Evolutionary conservation across 2,888 invertebrate genomes (phyloP).

Genomic region (Teinopalpus imperialis): DNA sequence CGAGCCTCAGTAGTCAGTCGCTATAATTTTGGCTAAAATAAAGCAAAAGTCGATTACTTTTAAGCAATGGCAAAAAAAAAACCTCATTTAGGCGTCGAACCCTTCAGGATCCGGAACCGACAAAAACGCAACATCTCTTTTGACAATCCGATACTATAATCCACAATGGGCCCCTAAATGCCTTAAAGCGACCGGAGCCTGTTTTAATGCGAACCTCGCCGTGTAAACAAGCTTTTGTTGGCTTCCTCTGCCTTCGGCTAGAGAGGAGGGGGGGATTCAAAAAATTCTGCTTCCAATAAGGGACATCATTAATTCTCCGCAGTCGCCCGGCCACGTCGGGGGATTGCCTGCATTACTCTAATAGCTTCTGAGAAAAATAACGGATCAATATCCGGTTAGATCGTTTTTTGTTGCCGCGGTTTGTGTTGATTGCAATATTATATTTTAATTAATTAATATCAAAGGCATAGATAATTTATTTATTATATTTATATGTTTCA

Average conservation of each 20-base stretch:
- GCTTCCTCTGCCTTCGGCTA: constrained; percentile 54
- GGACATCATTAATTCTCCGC: constrained; percentile 86
- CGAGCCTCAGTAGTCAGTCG: too few species aligned
- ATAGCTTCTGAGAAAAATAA: constrained; percentile 64
- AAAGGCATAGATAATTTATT: too few species aligned
- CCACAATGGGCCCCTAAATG: constrained; percentile 55
- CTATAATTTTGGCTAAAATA: too few species aligned
- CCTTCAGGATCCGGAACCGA: constrained; percentile 20
- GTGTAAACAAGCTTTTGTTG: constrained; percentile 72
- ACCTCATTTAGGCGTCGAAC: constrained; percentile 5
- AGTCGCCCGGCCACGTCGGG: constrained; percentile 52
- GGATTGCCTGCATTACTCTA: constrained; percentile 65
- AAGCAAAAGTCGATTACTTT: background rate
- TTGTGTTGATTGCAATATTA: constrained; percentile 30
- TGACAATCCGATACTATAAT: constrained; percentile 48
- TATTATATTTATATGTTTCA: too few species aligned
- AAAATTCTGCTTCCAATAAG: constrained; percentile 87
- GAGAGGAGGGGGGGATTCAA: constrained; percentile 72
- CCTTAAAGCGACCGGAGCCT: constrained; percentile 59
- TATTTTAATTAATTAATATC: background rate
- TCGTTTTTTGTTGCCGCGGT: constrained; percentile 38
- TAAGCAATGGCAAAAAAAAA: constrained; percentile 1
- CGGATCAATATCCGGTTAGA: constrained; percentile 60
- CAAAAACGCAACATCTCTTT: constrained; percentile 37
- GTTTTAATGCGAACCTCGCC: constrained; percentile 59